Percentiles rank a stretch among this genome's conserved stretches.
phyloP scores from a whole-genome alignment of 2,797 vertebrate genomes.

The Tapirus indicus region DNA sequence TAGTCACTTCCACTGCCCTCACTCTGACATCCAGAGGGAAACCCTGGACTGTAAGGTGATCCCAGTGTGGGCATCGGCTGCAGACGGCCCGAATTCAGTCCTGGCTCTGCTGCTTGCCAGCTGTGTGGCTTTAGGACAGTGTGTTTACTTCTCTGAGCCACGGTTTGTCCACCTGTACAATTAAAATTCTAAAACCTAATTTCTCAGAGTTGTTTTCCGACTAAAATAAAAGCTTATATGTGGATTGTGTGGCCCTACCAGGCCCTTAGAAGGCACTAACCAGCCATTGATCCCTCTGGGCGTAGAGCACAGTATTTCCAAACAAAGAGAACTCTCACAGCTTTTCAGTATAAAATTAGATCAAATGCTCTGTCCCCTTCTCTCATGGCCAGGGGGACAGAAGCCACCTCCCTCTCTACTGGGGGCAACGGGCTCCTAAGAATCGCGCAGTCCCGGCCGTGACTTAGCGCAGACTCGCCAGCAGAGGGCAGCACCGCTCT shows the following conservation, averaged over 20 bases:
- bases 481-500: constrained; percentile 87
- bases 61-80: rapidly evolving
- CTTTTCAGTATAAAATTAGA: background rate
- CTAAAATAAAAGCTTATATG: background rate
- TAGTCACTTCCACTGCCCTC: background rate
- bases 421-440: background rate
- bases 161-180: background rate
- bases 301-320: background rate
- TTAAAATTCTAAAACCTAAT: background rate
- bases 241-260: background rate
- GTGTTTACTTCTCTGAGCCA: background rate
- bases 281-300: background rate
- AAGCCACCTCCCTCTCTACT: background rate
- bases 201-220: background rate
- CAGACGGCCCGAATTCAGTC: background rate
- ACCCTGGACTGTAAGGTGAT: too few species aligned
- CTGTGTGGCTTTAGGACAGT: background rate
- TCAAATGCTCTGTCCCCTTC: background rate
- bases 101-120: background rate
- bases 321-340: background rate
- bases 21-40: background rate
- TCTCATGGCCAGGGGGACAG: background rate
- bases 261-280: background rate
- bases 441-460: rapidly evolving
- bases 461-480: constrained; percentile 65